Evolutionary conservation across 2,888 invertebrate species (phyloP), one percentile per base, ranked within the genome.

Genomic region (Lutraria lutraria): DNA sequence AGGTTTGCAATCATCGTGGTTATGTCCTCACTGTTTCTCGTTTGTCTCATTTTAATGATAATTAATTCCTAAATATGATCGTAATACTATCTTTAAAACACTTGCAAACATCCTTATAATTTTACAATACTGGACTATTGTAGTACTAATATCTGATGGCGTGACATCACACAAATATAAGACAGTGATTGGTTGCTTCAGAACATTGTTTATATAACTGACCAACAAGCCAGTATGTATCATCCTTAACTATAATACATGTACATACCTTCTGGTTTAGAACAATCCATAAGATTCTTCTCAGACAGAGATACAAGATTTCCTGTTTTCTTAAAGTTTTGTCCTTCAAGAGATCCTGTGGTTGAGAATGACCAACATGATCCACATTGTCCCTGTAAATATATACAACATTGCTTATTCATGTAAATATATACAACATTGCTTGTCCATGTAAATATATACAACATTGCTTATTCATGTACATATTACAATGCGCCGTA

Each of bases 351-450:
- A 8, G 97, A 95, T 4, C 96, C 99, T 81, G 99, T 99, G 53
- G 95, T 56, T 21, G 98, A 98, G 96, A 98, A 98, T 0, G 99
- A 98, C 97, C 99, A 99, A 95, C 99, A 99, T 0, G 98, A 98
- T 0, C 98, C 99, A 94, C 99, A 99, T 12, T 97, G 97, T 91
- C 97, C 97, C 97, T 99, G 98, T 81, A 43, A 12, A 72, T 2
- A 19, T 1, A 72, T 15, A 16, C 19, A 56, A 19, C 56, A 56
- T 21, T n/a, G n/a, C n/a, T 10, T 97, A 97, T 91, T 97, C 97
- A 97, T 99, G 98, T 63, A 2, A 56, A 16, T n/a, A 16, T 13
- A 63, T 63, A 63, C 21, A 63, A 63, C n/a, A 63, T n/a, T n/a
- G n/a, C n/a, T n/a, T n/a, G n/a, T n/a, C n/a, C n/a, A n/a, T n/a